These are phyloP conservation scores for Piscicola geometra DNA, from an alignment of 2,888 invertebrate genomes.

Conservation along the genomic window DNA sequence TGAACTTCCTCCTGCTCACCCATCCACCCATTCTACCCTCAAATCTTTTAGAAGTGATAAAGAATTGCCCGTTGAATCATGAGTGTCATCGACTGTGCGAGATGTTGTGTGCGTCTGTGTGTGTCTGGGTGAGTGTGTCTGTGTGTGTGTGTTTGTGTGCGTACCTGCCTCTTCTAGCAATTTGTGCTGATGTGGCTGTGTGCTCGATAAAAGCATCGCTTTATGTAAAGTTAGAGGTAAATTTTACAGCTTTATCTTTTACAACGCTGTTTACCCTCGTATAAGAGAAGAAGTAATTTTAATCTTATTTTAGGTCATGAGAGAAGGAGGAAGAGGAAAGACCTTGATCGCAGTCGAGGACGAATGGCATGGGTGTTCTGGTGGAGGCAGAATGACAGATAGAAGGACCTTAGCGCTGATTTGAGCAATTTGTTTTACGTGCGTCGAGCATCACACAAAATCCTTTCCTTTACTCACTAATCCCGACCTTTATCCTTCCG, in stretches of 20 bases:
- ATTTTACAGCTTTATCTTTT: background rate
- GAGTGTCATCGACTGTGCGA: too few relatives aligned
- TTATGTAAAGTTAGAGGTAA: background rate
- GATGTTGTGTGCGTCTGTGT: too few relatives aligned
- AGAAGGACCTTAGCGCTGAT: constrained; percentile 6
- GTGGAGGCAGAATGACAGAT: background rate
- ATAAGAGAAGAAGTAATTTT: background rate
- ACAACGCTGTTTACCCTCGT: background rate
- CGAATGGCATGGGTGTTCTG: background rate
- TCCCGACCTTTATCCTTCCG: constrained; percentile 11
- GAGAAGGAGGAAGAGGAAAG: background rate
- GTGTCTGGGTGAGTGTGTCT: too few relatives aligned
- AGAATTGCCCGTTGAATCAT: too few relatives aligned
- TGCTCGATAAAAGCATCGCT: too few relatives aligned
- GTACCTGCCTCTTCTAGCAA: too few relatives aligned
- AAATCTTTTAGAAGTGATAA: too few relatives aligned
- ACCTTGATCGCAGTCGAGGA: background rate
- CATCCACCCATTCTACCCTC: too few relatives aligned
- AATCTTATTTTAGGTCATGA: background rate
- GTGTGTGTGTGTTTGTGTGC: too few relatives aligned
- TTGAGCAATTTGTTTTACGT: constrained; percentile 8
- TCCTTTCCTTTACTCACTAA: constrained; percentile 18
- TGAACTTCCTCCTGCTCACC: too few relatives aligned
- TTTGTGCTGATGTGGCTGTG: too few relatives aligned
- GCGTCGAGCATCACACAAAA: constrained; percentile 14